Evolutionary conservation across 2,797 vertebrate species (phyloP), one percentile per base, ranked within the genome.

Genomic region (Lutjanus campechanus): DNA sequence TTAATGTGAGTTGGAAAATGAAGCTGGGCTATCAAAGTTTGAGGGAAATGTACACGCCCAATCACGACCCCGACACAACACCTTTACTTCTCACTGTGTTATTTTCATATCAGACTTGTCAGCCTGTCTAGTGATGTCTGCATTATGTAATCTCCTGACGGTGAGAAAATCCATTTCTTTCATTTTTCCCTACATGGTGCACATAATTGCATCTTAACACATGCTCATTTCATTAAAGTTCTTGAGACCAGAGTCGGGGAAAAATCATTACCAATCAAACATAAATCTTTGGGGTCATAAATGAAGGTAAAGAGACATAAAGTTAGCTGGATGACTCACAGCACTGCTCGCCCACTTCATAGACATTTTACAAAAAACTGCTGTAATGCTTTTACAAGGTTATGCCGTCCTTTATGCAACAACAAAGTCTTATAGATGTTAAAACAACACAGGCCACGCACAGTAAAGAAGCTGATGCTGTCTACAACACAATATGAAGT

Each of bases 211-310:
- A 77, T 82, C 53, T 84, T 63, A 73, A 79, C 59, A 78, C 41
- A 36, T 55, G 49, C 67, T 84, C 73, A 80, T 81, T 85, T 77
- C 49, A 79, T 58, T 29, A 61, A 13, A 75, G 76, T 77, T 78
- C 41, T 68, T 22, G 15, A 77, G 70, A 77, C 15, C 4, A 75
- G 66, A 69, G 56, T 43, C 4, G 0, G n/a, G 5, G 20, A 46
- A 82, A 89, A 71, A 76, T 79, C 69, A 73, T 84, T 84, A 67
- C n/a, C 69, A 65, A 65, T 88, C 64, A 72, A 66, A 84, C 17
- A 65, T 47, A 64, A 64, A 81, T 76, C 81, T 22, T 44, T 0
- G 0, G 11, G 59, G 66, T 69, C 59, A 71, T 74, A 79, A 74
- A 66, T n/a, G 72, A 70, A 47, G 41, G 81, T 69, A 86, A 85